Base-by-base conservation (phyloP, 2,888 invertebrate genomes). In the Euzetes globulus region DNA sequence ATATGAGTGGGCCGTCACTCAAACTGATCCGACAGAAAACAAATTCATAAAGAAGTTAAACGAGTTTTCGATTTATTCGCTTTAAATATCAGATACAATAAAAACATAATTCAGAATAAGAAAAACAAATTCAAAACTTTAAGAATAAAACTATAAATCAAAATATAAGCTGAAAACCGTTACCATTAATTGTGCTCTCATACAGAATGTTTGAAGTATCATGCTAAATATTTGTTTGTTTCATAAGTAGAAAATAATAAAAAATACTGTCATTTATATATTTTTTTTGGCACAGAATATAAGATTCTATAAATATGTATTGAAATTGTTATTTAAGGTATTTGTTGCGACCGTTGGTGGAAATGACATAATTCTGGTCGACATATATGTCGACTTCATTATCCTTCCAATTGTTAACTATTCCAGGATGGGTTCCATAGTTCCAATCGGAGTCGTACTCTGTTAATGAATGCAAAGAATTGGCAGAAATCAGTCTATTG, bases 371-470 rank as follows among this genome's bases (percentile, higher is more conserved):
- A 85, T 94, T 93, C 81, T 93, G 88, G 76, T 93, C 91, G 89
- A 93, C 92, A 84, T 94, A 94, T 81, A 94, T 93, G 80, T 94
- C 94, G 91, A 94, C 92, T 82, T 94, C 94, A 83, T 94, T 93
- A 84, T 94, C 94, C 79, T 94, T 93, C 94, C 94, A 94, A n/a
- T 76, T 78, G 45, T 73, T 73, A 68, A 68, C 58, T 76, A 75
- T 47, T 58, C 76, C 72, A 77, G 72, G 72, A 72, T 68, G 74
- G 73, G 71, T 13, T 27, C 63, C 27, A 29, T 33, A 50, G 29
- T 73, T 63, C 25, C 22, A 29, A 82, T 92, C 91, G 9, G 91
- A 90, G 82, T 92, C 92, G 82, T 92, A 92, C 83, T 91, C 91
- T 19, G 79, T 79, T 25, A 78, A 76, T 2, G 79, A 79, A 41